phyloP scores from a whole-genome alignment of 2,113 vertebrate species.

The Condylura cristata region DNA sequence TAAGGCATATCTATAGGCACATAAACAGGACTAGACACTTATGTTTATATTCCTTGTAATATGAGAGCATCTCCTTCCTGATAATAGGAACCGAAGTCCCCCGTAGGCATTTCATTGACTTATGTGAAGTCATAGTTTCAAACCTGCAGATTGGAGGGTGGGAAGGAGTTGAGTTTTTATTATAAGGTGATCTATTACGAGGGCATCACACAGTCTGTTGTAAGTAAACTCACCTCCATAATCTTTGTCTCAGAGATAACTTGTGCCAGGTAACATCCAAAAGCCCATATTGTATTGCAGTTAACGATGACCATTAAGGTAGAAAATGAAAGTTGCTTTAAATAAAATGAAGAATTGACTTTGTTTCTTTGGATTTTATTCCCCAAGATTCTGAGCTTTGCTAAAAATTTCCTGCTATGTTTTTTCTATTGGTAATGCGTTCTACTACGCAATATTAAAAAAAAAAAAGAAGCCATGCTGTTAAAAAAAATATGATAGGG shows the following conservation, averaged over 20 bases:
- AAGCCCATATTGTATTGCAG: not conserved
- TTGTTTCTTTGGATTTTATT: not conserved
- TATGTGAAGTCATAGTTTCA: not conserved
- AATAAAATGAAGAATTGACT: not conserved
- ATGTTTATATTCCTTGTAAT: not conserved
- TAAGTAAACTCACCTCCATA: not conserved
- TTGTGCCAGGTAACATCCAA: not conserved
- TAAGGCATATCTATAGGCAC: not conserved
- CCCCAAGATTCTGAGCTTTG: not conserved
- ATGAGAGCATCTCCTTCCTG: not conserved
- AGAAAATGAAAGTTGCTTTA: not conserved
- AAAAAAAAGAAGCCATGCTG: not conserved
- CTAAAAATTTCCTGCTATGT: not conserved
- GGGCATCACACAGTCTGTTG: not conserved
- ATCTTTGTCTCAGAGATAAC: not conserved
- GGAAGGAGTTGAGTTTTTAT: not conserved
- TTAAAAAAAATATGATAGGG: not conserved
- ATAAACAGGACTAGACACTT: not conserved
- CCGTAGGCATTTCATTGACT: not conserved
- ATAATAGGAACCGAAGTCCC: not conserved
- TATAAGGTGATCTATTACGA: not conserved
- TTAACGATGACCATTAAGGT: not conserved
- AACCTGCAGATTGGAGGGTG: rapidly evolving
- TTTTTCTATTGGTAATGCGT: not conserved
- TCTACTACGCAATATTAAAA: not conserved